Evolutionary conservation across 2,888 invertebrate species (phyloP), one percentile per base, ranked within the genome.

Genomic region (Spicauda simplicius): DNA sequence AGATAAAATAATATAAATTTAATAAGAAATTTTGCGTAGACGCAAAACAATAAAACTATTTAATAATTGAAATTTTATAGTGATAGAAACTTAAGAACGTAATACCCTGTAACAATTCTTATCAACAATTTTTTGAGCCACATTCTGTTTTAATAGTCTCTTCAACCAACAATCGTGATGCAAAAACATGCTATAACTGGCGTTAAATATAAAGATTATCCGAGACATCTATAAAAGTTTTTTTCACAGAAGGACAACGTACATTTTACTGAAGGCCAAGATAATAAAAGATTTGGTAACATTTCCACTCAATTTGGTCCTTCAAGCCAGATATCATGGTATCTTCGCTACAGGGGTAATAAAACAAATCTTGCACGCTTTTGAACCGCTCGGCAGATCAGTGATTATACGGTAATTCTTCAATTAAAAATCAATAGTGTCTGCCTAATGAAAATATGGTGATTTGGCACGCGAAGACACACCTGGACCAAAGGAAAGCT

Each of bases 391-490:
- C 74, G 74, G 74, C 84, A 82, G 78, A 78, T 76, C 74, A 70
- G 74, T 74, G 77, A 82, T 80, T 79, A 78, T 76, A 73, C 74
- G 78, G 79, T 80, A 77, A 80, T 79, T 75, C 69, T 79, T 78
- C 84, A 77, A 86, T 86, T 87, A 82, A 83, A 82, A 79, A 85
- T 80, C 82, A 85, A 81, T 84, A 85, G 76, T 82, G 76, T 74
- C 78, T 77, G 74, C 73, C 76, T 80, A 80, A 80, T 80, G 80
- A 81, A 84, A 83, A 85, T 83, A 87, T 79, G 80, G 77, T 69
- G 77, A 80, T 83, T 89, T 86, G 78, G 84, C 90, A 90, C 86
- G 90, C 88, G 77, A 87, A 81, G 76, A 25, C 19, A 3, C 62
- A 45, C 45, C 25, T 3, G 37, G 41, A 5, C 37, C 61, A 53